Conservation (phyloP, 2,888 invertebrate genomes). For the Cinara cedri region DNA sequence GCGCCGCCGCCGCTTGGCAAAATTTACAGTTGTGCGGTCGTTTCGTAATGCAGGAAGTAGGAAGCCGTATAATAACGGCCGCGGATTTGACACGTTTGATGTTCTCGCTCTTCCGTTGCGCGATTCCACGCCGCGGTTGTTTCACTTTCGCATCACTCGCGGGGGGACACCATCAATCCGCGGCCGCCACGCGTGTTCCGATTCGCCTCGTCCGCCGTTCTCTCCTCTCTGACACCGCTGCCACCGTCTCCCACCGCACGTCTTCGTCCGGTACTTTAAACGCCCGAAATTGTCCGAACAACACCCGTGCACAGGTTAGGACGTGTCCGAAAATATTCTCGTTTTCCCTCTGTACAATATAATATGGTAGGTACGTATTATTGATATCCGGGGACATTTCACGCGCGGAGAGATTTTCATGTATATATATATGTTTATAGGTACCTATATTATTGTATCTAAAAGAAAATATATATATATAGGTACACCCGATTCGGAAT, state of each 20-base stretch:
- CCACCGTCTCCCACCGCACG: not conserved
- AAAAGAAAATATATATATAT: not conserved
- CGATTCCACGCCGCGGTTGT: constrained; percentile 36
- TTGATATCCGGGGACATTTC: too few species aligned
- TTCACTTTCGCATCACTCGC: constrained; percentile 47
- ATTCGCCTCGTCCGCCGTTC: not conserved
- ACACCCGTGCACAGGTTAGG: too few species aligned
- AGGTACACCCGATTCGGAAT: too few species aligned
- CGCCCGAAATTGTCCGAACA: too few species aligned
- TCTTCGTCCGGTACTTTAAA: too few species aligned
- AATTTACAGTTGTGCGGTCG: constrained; percentile 27
- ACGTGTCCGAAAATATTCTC: too few species aligned
- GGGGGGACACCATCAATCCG: constrained; percentile 16
- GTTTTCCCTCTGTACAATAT: too few species aligned
- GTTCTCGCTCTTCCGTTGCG: not conserved
- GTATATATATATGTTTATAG: not conserved
- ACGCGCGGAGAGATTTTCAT: too few species aligned
- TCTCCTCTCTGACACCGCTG: not conserved
- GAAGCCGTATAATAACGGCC: constrained; percentile 13
- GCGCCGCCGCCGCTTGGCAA: not conserved
- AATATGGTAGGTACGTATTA: too few species aligned
- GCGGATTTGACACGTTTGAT: constrained; percentile 43
- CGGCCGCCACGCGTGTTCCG: not conserved
- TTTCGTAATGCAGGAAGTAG: constrained; percentile 57
- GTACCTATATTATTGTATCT: not conserved